Evolutionary conservation across 2,888 invertebrate species (phyloP).

Genomic region (Cactoblastis cactorum): DNA sequence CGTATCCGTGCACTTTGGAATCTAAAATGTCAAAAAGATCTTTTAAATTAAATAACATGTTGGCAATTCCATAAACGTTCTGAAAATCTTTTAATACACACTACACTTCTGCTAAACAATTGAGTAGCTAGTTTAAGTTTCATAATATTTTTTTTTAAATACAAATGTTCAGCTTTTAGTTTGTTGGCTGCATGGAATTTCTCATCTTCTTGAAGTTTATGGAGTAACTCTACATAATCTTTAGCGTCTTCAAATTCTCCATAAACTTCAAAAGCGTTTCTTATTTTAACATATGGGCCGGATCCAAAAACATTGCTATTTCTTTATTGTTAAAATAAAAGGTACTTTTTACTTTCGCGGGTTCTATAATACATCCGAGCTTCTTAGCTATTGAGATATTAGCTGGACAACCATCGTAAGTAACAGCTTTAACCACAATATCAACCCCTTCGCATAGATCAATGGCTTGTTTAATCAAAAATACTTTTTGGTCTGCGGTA

Average conservation of each 20-base stretch:
- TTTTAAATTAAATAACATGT: conserved; percentile 4
- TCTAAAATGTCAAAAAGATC: conserved; percentile 17
- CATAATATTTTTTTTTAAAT: conserved; percentile 19
- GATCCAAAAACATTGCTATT: conserved; percentile 17
- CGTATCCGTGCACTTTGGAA: conserved; percentile 9
- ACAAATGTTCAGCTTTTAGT: conserved; percentile 12
- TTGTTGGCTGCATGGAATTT: conserved; percentile 15
- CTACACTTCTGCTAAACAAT: conserved; percentile 19
- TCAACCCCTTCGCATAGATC: not conserved
- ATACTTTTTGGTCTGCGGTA: not conserved
- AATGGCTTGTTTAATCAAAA: not conserved
- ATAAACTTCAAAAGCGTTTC: conserved; percentile 20
- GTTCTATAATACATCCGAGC: not conserved
- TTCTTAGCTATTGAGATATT: not conserved
- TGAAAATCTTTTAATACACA: conserved; percentile 13
- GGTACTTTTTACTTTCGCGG: conserved; percentile 3
- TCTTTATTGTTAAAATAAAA: conserved; percentile 4
- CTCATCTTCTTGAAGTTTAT: conserved; percentile 15
- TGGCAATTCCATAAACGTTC: conserved; percentile 3
- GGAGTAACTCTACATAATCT: conserved; percentile 7
- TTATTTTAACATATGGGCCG: conserved; percentile 22
- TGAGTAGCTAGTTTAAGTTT: conserved; percentile 21
- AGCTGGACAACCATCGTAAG: not conserved
- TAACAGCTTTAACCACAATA: not conserved
- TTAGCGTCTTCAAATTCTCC: conserved; percentile 8